A percentile compares a stretch with the other conserved stretches of the same genome.
phyloP scores from a whole-genome alignment of 1,140 invertebrate species.

The Hydropsyche tenuis region DNA sequence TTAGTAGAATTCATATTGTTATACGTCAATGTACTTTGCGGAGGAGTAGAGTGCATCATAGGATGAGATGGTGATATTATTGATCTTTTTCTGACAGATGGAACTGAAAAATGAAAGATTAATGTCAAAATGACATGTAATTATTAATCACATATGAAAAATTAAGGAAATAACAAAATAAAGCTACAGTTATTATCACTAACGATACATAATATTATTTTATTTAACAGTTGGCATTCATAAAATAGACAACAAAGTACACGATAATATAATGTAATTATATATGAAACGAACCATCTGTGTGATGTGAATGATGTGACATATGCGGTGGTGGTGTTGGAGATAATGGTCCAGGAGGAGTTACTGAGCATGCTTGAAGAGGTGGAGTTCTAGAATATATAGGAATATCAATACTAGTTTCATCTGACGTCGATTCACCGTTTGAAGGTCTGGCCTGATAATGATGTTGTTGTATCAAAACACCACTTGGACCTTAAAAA shows the following conservation, averaged over 20 bases:
- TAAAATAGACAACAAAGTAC: not conserved
- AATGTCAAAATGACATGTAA: not conserved
- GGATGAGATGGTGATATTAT: constrained; percentile 32
- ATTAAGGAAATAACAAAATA: not conserved
- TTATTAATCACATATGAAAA: not conserved
- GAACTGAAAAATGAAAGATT: not conserved
- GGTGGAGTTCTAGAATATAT: constrained; percentile 10
- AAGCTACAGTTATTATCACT: not conserved
- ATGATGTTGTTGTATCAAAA: constrained; percentile 91
- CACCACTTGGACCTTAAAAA: constrained; percentile 77
- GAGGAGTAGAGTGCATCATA: constrained; percentile 4
- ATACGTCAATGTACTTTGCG: constrained; percentile 74
- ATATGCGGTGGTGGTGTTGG: constrained; percentile 34
- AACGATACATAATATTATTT: not conserved
- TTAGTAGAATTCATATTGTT: constrained; percentile 68
- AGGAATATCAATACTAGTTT: constrained; percentile 32
- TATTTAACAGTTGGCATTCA: not conserved
- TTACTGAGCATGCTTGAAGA: constrained; percentile 36
- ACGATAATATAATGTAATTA: not conserved
- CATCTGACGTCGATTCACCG: constrained; percentile 48
- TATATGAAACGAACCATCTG: constrained; percentile 29
- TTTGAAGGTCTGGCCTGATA: constrained; percentile 81
- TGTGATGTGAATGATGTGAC: constrained; percentile 39
- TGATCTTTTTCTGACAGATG: constrained; percentile 24
- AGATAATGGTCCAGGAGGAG: constrained; percentile 32